Conservation (phyloP, 2,888 invertebrate genomes). For the Chaitophorus viminalis region DNA sequence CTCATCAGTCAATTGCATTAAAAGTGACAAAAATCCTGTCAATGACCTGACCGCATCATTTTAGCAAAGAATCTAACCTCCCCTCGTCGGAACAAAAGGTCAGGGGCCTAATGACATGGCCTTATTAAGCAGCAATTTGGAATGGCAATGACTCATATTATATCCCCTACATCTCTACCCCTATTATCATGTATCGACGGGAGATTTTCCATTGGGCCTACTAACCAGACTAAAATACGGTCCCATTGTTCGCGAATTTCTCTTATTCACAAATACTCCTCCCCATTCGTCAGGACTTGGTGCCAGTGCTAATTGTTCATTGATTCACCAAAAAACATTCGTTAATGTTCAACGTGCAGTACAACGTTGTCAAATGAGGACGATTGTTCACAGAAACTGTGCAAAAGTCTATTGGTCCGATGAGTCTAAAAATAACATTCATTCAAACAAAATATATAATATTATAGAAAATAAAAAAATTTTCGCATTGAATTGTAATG, state of each 20-base stretch:
- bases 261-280: slow-evolving; percentile 8
- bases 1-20: background rate
- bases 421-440: no score
- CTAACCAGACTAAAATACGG: slow-evolving; percentile 4
- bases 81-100: slow-evolving; percentile 54
- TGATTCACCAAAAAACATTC: background rate
- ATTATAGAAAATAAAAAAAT: no score
- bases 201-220: slow-evolving; percentile 11
- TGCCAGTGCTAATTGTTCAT: slow-evolving; percentile 22
- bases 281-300: slow-evolving; percentile 29
- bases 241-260: slow-evolving; percentile 37
- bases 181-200: slow-evolving; percentile 34
- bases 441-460: no score
- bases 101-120: slow-evolving; percentile 57
- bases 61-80: background rate
- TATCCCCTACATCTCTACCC: slow-evolving; percentile 36
- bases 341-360: background rate
- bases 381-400: no score
- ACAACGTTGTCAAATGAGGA: background rate
- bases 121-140: slow-evolving; percentile 61
- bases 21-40: slow-evolving; percentile 29
- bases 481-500: no score
- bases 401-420: no score
- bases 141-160: slow-evolving; percentile 52
- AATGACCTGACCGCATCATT: slow-evolving; percentile 40